Evolutionary conservation across 2,888 invertebrate genomes (phyloP).

Genomic region (Poecilus cupreus): DNA sequence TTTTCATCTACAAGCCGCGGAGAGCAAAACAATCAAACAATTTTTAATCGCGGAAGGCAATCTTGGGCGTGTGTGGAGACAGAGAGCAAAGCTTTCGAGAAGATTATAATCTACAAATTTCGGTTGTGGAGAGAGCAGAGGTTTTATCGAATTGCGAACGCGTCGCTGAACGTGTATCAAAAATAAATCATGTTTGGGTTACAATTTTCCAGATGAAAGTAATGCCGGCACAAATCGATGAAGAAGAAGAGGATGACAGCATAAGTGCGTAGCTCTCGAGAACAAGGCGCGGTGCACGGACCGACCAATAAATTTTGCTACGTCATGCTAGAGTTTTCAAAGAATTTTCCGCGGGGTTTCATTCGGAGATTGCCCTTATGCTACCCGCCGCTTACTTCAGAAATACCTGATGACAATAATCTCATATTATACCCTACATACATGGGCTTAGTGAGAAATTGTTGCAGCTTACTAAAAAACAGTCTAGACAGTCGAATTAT

Average conservation of each 20-base stretch:
- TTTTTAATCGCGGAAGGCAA: slow-evolving; percentile 51
- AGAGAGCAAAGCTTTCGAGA: slow-evolving; percentile 33
- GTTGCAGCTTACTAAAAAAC: too few relatives aligned
- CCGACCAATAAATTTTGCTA: slow-evolving; percentile 26
- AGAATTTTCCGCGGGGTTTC: slow-evolving; percentile 35
- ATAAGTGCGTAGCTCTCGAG: slow-evolving; percentile 47
- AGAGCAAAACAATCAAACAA: slow-evolving; percentile 36
- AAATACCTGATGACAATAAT: not conserved
- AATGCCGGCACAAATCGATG: slow-evolving; percentile 53
- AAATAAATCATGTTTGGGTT: slow-evolving; percentile 58
- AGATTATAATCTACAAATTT: slow-evolving; percentile 54
- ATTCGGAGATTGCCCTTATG: slow-evolving; percentile 16
- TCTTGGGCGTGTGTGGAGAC: slow-evolving; percentile 24
- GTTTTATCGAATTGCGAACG: slow-evolving; percentile 56
- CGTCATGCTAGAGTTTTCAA: slow-evolving; percentile 26
- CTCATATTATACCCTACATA: too few relatives aligned
- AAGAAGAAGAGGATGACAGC: slow-evolving; percentile 43
- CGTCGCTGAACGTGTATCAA: slow-evolving; percentile 56
- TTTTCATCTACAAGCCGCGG: not conserved
- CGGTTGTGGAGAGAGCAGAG: not conserved
- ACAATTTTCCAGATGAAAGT: slow-evolving; percentile 58
- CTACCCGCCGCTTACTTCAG: not conserved
- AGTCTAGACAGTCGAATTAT: too few relatives aligned
- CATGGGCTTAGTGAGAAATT: too few relatives aligned
- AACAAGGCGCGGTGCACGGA: slow-evolving; percentile 10